Evolutionary conservation across 2,888 invertebrate genomes (phyloP).

Genomic region (Trimorus sp.): DNA sequence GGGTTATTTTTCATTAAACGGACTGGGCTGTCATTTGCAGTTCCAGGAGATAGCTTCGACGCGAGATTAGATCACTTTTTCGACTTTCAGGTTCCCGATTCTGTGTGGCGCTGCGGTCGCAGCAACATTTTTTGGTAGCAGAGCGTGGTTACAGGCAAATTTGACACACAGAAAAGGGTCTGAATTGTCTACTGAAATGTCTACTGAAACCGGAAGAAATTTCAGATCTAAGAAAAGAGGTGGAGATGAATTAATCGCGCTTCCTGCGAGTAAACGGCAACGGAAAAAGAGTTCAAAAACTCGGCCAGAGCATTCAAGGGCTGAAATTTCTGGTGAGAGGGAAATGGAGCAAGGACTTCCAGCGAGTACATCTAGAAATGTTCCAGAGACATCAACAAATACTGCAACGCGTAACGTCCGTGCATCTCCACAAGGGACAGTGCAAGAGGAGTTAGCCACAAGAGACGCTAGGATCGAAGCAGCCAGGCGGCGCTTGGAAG

Average conservation of each 20-base stretch:
- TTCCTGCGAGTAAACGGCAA: conserved; percentile 8
- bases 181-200: background rate
- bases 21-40: too few relatives aligned
- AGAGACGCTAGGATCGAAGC: conserved; percentile 16
- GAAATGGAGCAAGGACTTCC: background rate
- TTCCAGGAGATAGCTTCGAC: background rate
- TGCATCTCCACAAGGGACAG: background rate
- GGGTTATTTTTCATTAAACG: too few relatives aligned
- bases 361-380: background rate
- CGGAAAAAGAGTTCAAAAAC: background rate
- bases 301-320: background rate
- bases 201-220: background rate
- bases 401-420: background rate
- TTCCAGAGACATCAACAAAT: background rate
- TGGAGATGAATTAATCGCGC: background rate
- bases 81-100: conserved; percentile 4
- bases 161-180: conserved; percentile 10
- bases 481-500: conserved; percentile 17
- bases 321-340: background rate
- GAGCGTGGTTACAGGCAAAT: conserved; percentile 15
- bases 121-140: conserved; percentile 29
- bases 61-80: background rate
- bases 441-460: background rate
- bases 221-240: conserved; percentile 6
- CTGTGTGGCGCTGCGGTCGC: conserved; percentile 25